Evolutionary conservation across 2,888 invertebrate genomes (phyloP).

Genomic region (Hypolimnas misippus): DNA sequence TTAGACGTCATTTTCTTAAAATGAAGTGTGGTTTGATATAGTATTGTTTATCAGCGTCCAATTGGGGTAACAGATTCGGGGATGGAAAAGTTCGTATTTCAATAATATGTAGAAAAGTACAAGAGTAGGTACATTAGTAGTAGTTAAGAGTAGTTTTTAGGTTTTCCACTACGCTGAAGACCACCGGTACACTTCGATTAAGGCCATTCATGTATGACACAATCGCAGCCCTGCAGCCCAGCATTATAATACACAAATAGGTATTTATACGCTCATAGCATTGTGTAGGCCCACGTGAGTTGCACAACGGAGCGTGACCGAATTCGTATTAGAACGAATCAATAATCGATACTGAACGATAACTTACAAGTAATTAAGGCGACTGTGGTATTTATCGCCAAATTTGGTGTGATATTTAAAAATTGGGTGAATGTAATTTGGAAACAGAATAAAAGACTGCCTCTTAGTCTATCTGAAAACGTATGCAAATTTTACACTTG

Average conservation of each 20-base stretch:
- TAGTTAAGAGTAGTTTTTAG: too few relatives aligned
- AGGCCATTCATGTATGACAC: background rate
- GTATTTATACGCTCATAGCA: conserved; percentile 10
- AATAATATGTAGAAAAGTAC: background rate
- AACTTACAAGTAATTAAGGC: background rate
- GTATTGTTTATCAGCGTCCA: too few relatives aligned
- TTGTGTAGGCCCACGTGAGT: conserved; percentile 17
- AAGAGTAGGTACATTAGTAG: background rate
- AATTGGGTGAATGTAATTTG: too few relatives aligned
- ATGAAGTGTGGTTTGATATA: too few relatives aligned
- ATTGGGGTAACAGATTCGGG: background rate
- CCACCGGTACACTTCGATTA: background rate
- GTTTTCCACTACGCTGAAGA: background rate
- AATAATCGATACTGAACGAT: conserved; percentile 21
- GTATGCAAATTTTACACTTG: too few relatives aligned
- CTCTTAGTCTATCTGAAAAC: too few relatives aligned
- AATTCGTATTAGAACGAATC: conserved; percentile 27
- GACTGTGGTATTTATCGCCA: background rate
- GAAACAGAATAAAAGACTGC: too few relatives aligned
- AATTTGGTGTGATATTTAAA: background rate
- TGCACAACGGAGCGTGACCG: conserved; percentile 18
- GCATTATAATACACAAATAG: conserved; percentile 2
- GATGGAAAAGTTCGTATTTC: background rate
- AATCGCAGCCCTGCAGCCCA: background rate
- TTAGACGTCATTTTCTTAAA: too few relatives aligned